Conservation (phyloP, 2,113 vertebrate genomes). For the Nothocercus julius region DNA sequence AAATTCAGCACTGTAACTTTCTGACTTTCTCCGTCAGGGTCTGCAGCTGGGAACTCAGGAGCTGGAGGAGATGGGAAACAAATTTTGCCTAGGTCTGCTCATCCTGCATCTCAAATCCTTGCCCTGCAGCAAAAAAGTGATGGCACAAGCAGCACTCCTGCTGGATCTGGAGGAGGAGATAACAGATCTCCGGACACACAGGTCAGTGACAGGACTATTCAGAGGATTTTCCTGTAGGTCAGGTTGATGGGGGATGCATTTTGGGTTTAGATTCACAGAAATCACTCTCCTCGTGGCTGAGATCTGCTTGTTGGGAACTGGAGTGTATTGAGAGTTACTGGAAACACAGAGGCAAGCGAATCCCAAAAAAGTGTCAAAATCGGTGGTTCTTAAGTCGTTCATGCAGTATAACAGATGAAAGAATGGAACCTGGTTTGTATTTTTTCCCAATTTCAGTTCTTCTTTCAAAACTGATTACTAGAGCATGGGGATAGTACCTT, state of each 20-base stretch:
- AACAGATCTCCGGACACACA: constrained; percentile 76
- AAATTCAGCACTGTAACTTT: background rate
- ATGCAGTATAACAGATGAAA: background rate
- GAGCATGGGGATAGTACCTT: background rate
- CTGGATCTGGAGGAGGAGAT: constrained; percentile 78
- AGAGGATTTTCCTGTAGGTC: background rate
- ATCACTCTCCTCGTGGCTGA: background rate
- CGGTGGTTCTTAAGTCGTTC: background rate
- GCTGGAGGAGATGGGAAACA: constrained; percentile 91
- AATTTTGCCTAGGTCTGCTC: constrained; percentile 90
- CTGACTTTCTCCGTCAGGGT: constrained; percentile 77
- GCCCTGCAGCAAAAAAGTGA: constrained; percentile 76
- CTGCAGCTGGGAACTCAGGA: constrained; percentile 87
- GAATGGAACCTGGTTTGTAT: background rate
- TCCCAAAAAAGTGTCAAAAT: background rate
- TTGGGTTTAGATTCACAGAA: background rate
- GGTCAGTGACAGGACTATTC: constrained; percentile 14
- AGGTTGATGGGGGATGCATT: background rate
- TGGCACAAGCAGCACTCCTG: constrained; percentile 69
- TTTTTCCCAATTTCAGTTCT: background rate
- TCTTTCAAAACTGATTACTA: background rate
- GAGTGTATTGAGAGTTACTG: background rate
- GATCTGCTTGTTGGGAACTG: background rate
- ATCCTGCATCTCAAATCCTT: constrained; percentile 81
- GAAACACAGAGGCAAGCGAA: background rate